phyloP scores from a whole-genome alignment of 2,113 vertebrate species.

The Lonchura striata region DNA sequence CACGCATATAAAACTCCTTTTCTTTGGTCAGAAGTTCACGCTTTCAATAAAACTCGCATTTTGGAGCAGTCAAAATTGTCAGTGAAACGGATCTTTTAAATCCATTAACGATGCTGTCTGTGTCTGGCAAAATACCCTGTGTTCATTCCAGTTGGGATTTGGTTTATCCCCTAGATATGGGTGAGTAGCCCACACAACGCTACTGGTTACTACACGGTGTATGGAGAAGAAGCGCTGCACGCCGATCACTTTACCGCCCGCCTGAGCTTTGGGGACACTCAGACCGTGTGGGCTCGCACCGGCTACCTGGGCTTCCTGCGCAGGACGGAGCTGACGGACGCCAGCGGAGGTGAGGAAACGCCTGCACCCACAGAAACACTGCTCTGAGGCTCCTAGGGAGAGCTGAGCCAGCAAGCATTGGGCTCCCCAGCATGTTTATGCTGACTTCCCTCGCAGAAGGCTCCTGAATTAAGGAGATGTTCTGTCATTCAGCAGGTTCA shows the following conservation, averaged over 20 bases:
- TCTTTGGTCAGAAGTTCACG: neutral
- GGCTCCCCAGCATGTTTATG: neutral
- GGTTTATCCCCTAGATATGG: slow-evolving; percentile 81
- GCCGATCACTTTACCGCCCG: slow-evolving; percentile 93
- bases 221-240: slow-evolving; percentile 91
- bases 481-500: neutral
- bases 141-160: neutral
- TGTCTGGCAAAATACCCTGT: neutral
- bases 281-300: slow-evolving; percentile 91
- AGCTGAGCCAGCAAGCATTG: neutral
- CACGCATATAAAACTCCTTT: neutral
- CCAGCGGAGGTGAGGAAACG: slow-evolving; percentile 84
- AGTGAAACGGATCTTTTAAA: neutral
- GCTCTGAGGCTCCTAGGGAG: neutral
- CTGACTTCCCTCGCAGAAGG: neutral
- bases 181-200: slow-evolving; percentile 96
- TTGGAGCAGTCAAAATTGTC: neutral
- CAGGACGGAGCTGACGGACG: slow-evolving; percentile 92
- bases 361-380: too few species aligned
- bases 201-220: slow-evolving; percentile 92
- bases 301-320: slow-evolving; percentile 96
- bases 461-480: neutral
- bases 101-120: neutral
- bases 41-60: neutral
- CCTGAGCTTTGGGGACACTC: slow-evolving; percentile 93